phyloP scores from a whole-genome alignment of 2,113 vertebrate species.

The Phycodurus eques region DNA sequence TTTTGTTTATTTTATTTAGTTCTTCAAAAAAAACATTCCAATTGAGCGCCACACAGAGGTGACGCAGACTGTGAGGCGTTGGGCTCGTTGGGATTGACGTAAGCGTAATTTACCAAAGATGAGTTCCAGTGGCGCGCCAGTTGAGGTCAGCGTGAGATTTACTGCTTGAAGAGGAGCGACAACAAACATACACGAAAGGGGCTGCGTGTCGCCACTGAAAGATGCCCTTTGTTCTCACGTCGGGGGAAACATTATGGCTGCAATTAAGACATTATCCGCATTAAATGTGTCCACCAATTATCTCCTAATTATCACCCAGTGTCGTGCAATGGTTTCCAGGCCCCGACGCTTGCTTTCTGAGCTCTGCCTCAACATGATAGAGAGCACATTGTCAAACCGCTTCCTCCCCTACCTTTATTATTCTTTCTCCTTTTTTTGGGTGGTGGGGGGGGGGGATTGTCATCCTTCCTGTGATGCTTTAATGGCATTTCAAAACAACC shows the following conservation, averaged over 20 bases:
- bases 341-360: background rate
- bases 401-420: background rate
- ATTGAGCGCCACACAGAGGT: background rate
- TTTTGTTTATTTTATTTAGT: too few relatives aligned
- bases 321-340: slow-evolving; percentile 9
- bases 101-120: background rate
- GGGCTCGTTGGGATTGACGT: background rate
- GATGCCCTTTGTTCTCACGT: slow-evolving; percentile 39
- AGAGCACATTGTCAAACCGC: background rate
- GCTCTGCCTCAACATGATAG: background rate
- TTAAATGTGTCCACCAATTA: slow-evolving; percentile 36
- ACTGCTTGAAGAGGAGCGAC: slow-evolving; percentile 9
- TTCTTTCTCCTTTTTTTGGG: background rate
- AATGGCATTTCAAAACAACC: background rate
- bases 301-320: slow-evolving; percentile 21
- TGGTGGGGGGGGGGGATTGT: too few relatives aligned
- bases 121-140: background rate
- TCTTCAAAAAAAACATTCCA: background rate
- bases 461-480: background rate
- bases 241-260: slow-evolving; percentile 34
- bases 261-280: slow-evolving; percentile 48
- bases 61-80: background rate
- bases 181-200: slow-evolving; percentile 49
- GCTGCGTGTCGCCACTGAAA: slow-evolving; percentile 33
- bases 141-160: slow-evolving; percentile 1